Conservation (phyloP, 2,888 invertebrate species). For the Tanytarsus gracilentus region DNA sequence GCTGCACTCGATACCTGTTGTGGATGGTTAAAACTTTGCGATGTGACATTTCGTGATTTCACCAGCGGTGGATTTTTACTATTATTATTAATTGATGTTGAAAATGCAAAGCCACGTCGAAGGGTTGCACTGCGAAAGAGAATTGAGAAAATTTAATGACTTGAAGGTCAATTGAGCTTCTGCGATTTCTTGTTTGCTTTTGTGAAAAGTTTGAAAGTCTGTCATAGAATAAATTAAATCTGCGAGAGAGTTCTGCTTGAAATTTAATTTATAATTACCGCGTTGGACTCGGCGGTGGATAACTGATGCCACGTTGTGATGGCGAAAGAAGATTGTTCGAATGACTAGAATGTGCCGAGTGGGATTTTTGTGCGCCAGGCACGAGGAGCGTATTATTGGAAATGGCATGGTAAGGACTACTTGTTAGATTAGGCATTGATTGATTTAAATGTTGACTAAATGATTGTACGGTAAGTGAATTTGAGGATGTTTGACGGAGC, state of each 20-base stretch:
- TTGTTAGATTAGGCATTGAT: slow-evolving; percentile 64
- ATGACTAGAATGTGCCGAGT: slow-evolving; percentile 42
- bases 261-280: too few species aligned
- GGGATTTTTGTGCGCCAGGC: slow-evolving; percentile 43
- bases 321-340: slow-evolving; percentile 46
- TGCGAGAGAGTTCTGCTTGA: too few species aligned
- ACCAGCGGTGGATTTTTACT: slow-evolving; percentile 74
- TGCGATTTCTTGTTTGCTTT: too few species aligned
- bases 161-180: not conserved
- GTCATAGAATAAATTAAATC: too few species aligned
- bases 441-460: slow-evolving; percentile 57
- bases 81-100: slow-evolving; percentile 51
- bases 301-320: slow-evolving; percentile 64
- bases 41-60: slow-evolving; percentile 67
- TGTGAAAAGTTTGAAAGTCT: too few species aligned
- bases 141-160: not conserved
- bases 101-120: slow-evolving; percentile 59
- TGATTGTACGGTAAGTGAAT: slow-evolving; percentile 67
- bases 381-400: slow-evolving; percentile 49
- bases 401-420: slow-evolving; percentile 26
- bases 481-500: slow-evolving; percentile 47
- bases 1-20: slow-evolving; percentile 26
- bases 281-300: slow-evolving; percentile 71
- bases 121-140: slow-evolving; percentile 48
- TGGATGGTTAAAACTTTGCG: slow-evolving; percentile 44